Conservation (phyloP, 92 coral and sea anemone genomes). For the Zoanthus gigantus region DNA sequence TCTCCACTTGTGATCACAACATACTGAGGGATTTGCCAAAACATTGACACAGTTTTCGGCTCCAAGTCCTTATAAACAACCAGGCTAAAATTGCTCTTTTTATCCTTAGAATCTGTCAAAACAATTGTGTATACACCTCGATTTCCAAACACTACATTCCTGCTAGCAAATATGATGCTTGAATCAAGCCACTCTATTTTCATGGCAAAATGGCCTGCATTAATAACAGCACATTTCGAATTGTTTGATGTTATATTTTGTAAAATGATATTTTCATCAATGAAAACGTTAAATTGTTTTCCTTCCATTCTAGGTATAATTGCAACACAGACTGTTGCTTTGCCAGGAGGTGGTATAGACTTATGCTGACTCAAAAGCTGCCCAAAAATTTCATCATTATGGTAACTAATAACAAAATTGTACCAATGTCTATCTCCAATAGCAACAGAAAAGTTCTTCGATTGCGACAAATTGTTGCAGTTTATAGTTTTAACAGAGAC, state of each 20-base stretch:
- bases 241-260: constrained; percentile 38
- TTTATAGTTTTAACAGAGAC: constrained; percentile 24
- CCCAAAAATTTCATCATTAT: constrained; percentile 35
- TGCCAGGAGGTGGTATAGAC: constrained; percentile 62
- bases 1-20: constrained; percentile 89
- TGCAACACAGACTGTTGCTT: constrained; percentile 60
- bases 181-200: constrained; percentile 45
- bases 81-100: constrained; percentile 12
- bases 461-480: neutral
- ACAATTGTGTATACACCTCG: constrained; percentile 69
- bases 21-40: constrained; percentile 86
- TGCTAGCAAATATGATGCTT: constrained; percentile 14
- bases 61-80: constrained; percentile 66
- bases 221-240: constrained; percentile 50
- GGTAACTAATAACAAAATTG: constrained; percentile 55
- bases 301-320: constrained; percentile 21
- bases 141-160: constrained; percentile 48
- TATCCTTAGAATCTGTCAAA: constrained; percentile 31
- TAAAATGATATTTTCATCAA: constrained; percentile 44
- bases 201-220: constrained; percentile 60
- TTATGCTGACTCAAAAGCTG: constrained; percentile 49
- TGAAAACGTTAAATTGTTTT: constrained; percentile 35
- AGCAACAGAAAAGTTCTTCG: constrained; percentile 14
- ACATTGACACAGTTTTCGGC: constrained; percentile 71
- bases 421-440: constrained; percentile 62